phyloP scores from a whole-genome alignment of 2,888 invertebrate species.

The Notodromas monacha region DNA sequence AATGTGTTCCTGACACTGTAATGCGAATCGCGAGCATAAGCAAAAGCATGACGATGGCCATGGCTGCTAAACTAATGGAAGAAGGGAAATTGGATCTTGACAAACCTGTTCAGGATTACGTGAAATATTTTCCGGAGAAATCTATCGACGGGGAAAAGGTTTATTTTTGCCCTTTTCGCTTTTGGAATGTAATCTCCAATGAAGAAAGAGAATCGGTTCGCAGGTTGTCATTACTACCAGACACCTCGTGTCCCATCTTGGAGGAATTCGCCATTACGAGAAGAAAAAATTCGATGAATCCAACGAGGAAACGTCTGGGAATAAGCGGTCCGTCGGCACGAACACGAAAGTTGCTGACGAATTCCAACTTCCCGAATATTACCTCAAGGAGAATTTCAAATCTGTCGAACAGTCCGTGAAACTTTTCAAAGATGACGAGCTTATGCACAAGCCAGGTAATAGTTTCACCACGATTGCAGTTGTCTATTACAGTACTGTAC shows the following conservation, averaged over 20 bases:
- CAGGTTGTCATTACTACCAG: conserved; percentile 20
- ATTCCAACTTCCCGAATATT: conserved; percentile 16
- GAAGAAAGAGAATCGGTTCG: conserved; percentile 2
- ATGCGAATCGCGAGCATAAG: conserved; percentile 26
- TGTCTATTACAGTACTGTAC: too few species aligned
- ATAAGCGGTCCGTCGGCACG: conserved; percentile 6
- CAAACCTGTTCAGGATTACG: conserved; percentile 20
- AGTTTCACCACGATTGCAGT: too few species aligned
- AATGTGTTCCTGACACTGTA: conserved; percentile 17
- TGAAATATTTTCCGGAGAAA: conserved; percentile 21
- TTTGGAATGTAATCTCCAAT: too few species aligned
- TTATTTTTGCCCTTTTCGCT: too few species aligned
- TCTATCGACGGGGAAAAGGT: conserved; percentile 18
- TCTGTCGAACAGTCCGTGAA: conserved; percentile 17
- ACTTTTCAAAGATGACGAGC: conserved; percentile 22
- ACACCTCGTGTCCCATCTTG: conserved; percentile 20
- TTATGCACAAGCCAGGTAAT: conserved; percentile 21
- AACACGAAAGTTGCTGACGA: conserved; percentile 10
- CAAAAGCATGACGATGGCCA: conserved; percentile 22
- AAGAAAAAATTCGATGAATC: conserved; percentile 12
- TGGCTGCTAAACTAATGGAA: conserved; percentile 20
- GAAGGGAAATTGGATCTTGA: conserved; percentile 21
- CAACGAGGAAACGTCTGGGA: conserved; percentile 7
- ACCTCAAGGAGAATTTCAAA: conserved; percentile 16
- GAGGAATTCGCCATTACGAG: conserved; percentile 23